Evolutionary conservation across 1,140 invertebrate species (phyloP), one percentile per base, ranked within the genome.

Genomic region (Nebria ingens): DNA sequence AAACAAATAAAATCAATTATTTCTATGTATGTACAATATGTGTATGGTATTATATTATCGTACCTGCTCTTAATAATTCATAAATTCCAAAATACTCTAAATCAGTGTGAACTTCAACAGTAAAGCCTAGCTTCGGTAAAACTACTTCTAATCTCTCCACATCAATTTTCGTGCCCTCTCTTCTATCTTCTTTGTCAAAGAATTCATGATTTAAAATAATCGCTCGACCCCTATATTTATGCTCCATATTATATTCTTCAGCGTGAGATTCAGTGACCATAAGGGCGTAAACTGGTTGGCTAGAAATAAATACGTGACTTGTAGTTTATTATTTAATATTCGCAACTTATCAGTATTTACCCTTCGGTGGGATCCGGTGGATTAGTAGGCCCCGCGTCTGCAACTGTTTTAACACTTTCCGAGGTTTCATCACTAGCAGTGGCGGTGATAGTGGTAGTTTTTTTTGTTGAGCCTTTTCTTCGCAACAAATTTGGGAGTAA

Each of bases 131-230:
- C 38, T 70, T 67, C 60, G 79, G 77, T 4, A 93, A 71, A 1
- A 81, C 78, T 58, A 74, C 75, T n/a, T 74, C 67, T 49, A 90
- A 71, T 64, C 86, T 86, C 52, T 81, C 77, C 59, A 81, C 78
- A 64, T 89, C 89, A 3, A 82, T 78, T 62, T 87, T 85, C 21
- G 88, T 91, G 2, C 89, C 90, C 59, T 74, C 75, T 55, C 89
- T 74, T 6, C 74, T 73, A 50, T 73, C 70, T 49, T 78, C 73
- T 54, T 80, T 80, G 59, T 45, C 40, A 45, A 89, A 90, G 64
- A 76, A 73, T 72, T 91, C 87, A 70, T 96, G 91, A 68, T 96
- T 96, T 60, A 97, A 92, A 59, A 97, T 93, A 0, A 94, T 65
- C n/a, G 92, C 91, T 54, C 81, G 67, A n/a, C 93, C 93, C 55